Evolutionary conservation across 2,888 invertebrate genomes (phyloP).

Genomic region (Trissonchulus latispiculum): DNA sequence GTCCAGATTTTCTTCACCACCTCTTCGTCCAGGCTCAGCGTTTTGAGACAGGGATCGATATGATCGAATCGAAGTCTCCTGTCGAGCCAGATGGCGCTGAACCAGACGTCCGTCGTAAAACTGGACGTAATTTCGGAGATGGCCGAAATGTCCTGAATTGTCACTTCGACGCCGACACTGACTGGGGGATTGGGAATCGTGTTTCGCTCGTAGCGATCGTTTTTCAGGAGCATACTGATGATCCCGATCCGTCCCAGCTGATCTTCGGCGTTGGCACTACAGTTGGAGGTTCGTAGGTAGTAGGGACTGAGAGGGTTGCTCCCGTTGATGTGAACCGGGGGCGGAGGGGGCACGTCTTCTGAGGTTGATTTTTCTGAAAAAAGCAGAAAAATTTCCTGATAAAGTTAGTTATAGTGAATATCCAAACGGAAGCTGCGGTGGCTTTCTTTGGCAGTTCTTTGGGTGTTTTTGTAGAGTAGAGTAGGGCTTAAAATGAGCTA

Average conservation of each 20-base stretch:
- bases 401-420: no score
- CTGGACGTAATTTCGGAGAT: conserved; percentile 23
- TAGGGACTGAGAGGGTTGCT: no score
- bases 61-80: conserved; percentile 15
- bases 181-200: conserved; percentile 21
- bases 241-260: neutral
- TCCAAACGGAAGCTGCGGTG: no score
- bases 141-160: conserved; percentile 20
- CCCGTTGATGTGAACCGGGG: no score
- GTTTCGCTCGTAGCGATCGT: conserved; percentile 11
- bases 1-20: conserved; percentile 17
- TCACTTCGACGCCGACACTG: conserved; percentile 17
- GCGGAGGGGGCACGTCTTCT: no score
- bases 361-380: no score
- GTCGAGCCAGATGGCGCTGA: conserved; percentile 22
- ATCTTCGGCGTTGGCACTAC: neutral
- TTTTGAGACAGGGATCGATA: conserved; percentile 14
- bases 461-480: no score
- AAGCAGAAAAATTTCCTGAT: no score
- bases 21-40: conserved; percentile 13
- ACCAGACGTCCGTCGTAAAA: conserved; percentile 21
- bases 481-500: no score
- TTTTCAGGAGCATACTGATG: neutral
- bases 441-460: no score
- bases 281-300: neutral